Evolutionary conservation across 2,888 invertebrate species (phyloP), one percentile per base, ranked within the genome.

Genomic region (Synergus gifuensis): DNA sequence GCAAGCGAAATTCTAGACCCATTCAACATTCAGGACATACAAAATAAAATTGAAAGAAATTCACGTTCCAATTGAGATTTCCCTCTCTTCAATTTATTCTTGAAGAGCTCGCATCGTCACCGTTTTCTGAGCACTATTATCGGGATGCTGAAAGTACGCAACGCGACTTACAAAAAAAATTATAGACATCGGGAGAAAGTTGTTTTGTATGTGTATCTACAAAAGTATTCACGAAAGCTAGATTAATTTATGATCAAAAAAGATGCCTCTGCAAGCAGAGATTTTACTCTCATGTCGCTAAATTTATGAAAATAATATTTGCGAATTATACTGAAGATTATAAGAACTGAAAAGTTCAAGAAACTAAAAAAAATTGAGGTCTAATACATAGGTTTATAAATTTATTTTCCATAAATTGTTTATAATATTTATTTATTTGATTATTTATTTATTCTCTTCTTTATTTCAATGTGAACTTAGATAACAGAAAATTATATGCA

Each of bases 121-220:
- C 22, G 22, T 49, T 42, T 66, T 66, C 66, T 66, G 18, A 66
- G n/a, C n/a, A 66, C 66, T 66, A 42, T 66, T 66, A 66, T 42
- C 60, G 40, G n/a, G 73, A 73, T 40, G 40, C 54, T 73, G 54
- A 36, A 54, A 54, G 54, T n/a, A 22, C 22, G 49, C 54, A 54
- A 54, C 36, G 54, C 73, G n/a, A 60, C 28, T 54, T 54, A 18
- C 49, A 54, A 73, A 73, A 73, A 69, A 54, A 73, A 73, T 73
- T 36, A 54, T 54, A 73, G 73, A 73, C 54, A 73, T 54, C 49
- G 49, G 36, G 73, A 73, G 73, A 73, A 73, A 73, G 73, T 73
- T 36, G 54, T 54, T 73, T 54, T 73, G 36, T 73, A 60, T 60
- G n/a, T 73, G 22, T 60, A 54, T 16, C n/a, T n/a, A 44, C 46